Evolutionary conservation across 2,113 vertebrate genomes (phyloP), one percentile per base, ranked within the genome.

Genomic region (Apus apus): DNA sequence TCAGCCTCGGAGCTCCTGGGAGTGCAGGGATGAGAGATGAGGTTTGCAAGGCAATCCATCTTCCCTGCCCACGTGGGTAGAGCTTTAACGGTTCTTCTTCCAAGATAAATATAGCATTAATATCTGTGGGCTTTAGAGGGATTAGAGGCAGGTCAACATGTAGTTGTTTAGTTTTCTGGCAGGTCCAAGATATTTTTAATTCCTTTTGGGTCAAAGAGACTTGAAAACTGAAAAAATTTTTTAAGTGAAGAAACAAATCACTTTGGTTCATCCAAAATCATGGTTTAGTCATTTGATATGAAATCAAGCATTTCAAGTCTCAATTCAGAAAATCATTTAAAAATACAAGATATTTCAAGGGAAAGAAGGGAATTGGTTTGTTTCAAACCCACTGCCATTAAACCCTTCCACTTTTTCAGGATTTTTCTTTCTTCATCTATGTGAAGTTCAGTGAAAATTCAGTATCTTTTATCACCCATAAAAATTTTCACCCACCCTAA

Each of bases 101-200:
- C 71, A 76, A 88, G 91, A 79, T 71, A 94, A 94, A 91, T 90
- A 85, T 96, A 83, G 87, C 67, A 58, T 85, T 91, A 93, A 74
- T 94, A 86, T 86, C 79, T 94, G 67, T 62, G 79, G 72, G 88
- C 72, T 96, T 95, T 83, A 71, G 75, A 83, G 38, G 74, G 85
- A 92, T 93, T 90, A 92, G n/a, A 86, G 85, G 36, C 56, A 67
- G 83, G 92, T 86, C 86, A 88, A 43, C 73, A 25, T 51, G 61
- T 32, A 74, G 82, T 93, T 94, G 74, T 87, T 93, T 84, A 3
- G 8, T 88, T 81, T 92, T 84, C 89, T 84, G 83, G 68, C 56
- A 60, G 56, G 70, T 78, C 76, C 26, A 51, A 89, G 79, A 43
- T 77, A 81, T 67, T 95, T 94, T 89, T 65, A 91, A 94, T 90